These are phyloP conservation scores for Dicycla oo DNA, from an alignment of 2,888 invertebrate species.

Conservation along the genomic window DNA sequence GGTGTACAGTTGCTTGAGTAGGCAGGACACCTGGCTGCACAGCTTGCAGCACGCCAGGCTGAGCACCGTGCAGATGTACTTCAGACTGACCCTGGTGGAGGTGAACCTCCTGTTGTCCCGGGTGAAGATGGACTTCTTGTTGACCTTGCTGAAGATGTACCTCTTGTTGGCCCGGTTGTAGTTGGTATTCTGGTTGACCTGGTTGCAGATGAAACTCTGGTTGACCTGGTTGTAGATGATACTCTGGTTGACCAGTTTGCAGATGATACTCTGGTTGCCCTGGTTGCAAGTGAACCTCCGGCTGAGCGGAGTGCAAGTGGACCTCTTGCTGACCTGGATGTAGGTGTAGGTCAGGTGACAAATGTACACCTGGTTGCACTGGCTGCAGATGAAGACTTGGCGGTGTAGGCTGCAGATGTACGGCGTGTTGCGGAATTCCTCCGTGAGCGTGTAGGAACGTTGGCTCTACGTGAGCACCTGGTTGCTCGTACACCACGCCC, in stretches of 20 bases:
- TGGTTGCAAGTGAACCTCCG: conserved; percentile 51
- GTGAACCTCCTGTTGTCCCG: conserved; percentile 63
- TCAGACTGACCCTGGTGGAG: conserved; percentile 69
- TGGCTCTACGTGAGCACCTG: conserved; percentile 70
- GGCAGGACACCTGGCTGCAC: conserved; percentile 55
- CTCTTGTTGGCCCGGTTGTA: conserved; percentile 55
- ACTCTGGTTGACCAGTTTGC: conserved; percentile 31
- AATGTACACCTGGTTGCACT: conserved; percentile 63
- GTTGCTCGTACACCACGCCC: conserved; percentile 73
- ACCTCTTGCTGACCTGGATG: conserved; percentile 48
- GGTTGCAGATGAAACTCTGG: conserved; percentile 52
- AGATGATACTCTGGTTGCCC: conserved; percentile 41
- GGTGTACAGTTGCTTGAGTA: conserved; percentile 57
- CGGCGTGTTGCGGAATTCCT: conserved; percentile 60
- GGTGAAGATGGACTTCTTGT: conserved; percentile 56
- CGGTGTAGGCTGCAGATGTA: conserved; percentile 63
- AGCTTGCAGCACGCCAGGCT: conserved; percentile 60
- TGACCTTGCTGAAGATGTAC: conserved; percentile 57
- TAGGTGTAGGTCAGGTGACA: conserved; percentile 55
- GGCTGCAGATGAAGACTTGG: conserved; percentile 61
- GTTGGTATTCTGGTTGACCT: conserved; percentile 47
- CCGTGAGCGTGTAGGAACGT: conserved; percentile 68
- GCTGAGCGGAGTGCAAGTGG: conserved; percentile 52
- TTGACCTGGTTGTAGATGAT: conserved; percentile 53
- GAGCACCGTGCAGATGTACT: conserved; percentile 68